Base-by-base conservation (phyloP, 2,797 vertebrate species). In the Siniperca undulata region DNA sequence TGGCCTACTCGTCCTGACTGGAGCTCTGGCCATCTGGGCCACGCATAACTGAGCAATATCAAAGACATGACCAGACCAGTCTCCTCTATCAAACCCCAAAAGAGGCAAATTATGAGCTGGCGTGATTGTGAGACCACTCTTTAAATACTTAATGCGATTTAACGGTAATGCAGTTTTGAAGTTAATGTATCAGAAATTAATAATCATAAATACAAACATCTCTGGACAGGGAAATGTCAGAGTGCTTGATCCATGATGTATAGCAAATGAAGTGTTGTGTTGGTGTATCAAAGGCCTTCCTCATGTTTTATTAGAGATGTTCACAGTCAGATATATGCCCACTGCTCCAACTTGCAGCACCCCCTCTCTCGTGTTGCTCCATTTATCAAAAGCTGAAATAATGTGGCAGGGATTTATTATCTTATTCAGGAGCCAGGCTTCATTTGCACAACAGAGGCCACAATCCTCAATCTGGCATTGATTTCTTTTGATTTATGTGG, bases 361-460 rank as follows among this genome's bases (percentile, higher is more conserved):
- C 64, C 66, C 59, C 38, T 53, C 55, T 68, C 22, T 78, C 73
- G 71, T 87, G 86, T 86, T 85, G 80, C 83, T 90, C 85, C 22
- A 89, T 93, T 92, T 90, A 93, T 94, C 90, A 95, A 93, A 95
- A 94, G 88, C 91, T 85, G 84, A 94, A 95, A 93, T 91, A 94
- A 94, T 88, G 83, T 93, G 92, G 83, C 89, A 87, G 81, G 89
- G 92, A 94, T 95, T 93, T 94, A 94, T 94, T 89, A 91, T 91
- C 85, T 90, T 91, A 93, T 93, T 94, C 93, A 85, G 87, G 79
- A 93, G 87, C 88, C 86, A 87, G 79, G 84, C 91, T 93, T 93
- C 91, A 95, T 96, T 95, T 95, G 91, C 94, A 95, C 95, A 95
- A 95, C 92, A 95, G 91, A 95, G 91, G 87, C 89, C 82, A 78